Base-by-base conservation (phyloP, 2,797 vertebrate genomes). In the Taeniopygia guttata region DNA sequence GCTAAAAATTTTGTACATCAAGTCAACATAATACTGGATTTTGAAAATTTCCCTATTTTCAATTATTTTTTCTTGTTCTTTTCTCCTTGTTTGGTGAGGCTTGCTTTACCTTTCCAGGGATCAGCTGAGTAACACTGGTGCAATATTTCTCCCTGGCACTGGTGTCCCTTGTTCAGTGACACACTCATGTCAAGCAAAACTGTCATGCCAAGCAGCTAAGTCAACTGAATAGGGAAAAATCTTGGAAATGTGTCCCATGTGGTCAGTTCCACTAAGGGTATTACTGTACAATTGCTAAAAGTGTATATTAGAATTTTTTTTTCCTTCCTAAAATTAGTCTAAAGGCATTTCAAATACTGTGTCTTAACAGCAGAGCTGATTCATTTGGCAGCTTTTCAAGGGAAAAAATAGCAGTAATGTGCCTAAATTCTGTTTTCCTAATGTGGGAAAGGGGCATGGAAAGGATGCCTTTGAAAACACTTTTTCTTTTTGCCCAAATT, bases 171-270 rank as follows among this genome's bases (percentile, higher is more conserved):
- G 73, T 64, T 82, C 46, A 54, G 45, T 40, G 58, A 60, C 29
- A 48, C 5, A 96, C 93, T 97, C 84, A 90, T 72, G 95, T 98
- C 96, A 97, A 95, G 96, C 97, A 97, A 96, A 97, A 96, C 93
- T 96, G 95, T 93, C 67, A 42, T 89, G 95, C 95, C 76, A 94
- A 93, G 88, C 87, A 94, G 91, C 93, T 95, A 96, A 96, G 91
- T 96, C 96, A 95, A 92, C 85, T 89, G 95, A 95, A 92, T 42
- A 86, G 87, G 77, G 92, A 94, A 95, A 96, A 96, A 84, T 73
- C 81, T 93, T 87, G 91, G 74, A 97, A 95, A 27, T 27, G 4
- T n/a, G 2, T 29, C 54, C 22, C 30, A 3, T 38, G 18, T 75
- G 38, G 27, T 70, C 75, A 77, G 5, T 52, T 36, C 34, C 36